Base-by-base conservation (phyloP, 2,888 invertebrate genomes). In the Seira musarum region DNA sequence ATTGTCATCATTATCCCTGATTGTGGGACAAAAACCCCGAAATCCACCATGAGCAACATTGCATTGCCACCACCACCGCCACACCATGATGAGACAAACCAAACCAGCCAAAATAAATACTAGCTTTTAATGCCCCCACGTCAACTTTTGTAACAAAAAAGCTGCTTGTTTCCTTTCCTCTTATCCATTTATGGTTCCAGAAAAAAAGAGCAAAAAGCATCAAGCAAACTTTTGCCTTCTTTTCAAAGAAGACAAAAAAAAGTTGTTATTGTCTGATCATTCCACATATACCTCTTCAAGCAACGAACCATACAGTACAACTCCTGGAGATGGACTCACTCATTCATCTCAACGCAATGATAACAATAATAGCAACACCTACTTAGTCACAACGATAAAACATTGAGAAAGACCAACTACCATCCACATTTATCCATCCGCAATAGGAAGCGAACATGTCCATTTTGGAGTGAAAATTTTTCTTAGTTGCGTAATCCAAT, bases 361-460 rank as follows among this genome's bases (percentile, higher is more conserved):
- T 35, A 6, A 46, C 13, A 65, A 65, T 65, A 65, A 63, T n/a
- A 65, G 65, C 65, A 65, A 65, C 65, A 65, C 65, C 65, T 65
- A 30, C 65, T 65, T 60, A n/a, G n/a, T n/a, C n/a, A n/a, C n/a
- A n/a, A n/a, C n/a, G n/a, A n/a, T n/a, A n/a, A n/a, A n/a, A n/a
- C n/a, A n/a, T n/a, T n/a, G n/a, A n/a, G n/a, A n/a, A n/a, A n/a
- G n/a, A n/a, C n/a, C n/a, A n/a, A n/a, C n/a, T n/a, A n/a, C n/a
- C n/a, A n/a, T n/a, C n/a, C n/a, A n/a, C n/a, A n/a, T n/a, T n/a
- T n/a, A n/a, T n/a, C n/a, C n/a, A n/a, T n/a, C n/a, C n/a, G n/a
- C n/a, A n/a, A n/a, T n/a, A n/a, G n/a, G n/a, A n/a, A n/a, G n/a
- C n/a, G n/a, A n/a, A n/a, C n/a, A n/a, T n/a, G n/a, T n/a, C n/a